These are phyloP conservation scores for Nymphalis polychloros DNA, from an alignment of 2,888 invertebrate genomes.

Conservation along the genomic window DNA sequence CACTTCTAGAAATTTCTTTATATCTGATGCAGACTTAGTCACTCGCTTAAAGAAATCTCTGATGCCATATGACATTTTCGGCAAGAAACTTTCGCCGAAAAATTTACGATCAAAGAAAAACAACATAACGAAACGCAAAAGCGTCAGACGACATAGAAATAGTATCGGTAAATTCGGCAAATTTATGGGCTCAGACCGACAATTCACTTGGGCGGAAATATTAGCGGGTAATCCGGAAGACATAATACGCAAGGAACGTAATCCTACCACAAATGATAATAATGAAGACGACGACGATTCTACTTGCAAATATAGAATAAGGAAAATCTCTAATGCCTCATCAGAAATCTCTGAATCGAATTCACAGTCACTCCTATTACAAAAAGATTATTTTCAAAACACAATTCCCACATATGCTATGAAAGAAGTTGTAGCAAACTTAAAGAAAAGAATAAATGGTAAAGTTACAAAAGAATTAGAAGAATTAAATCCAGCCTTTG, in stretches of 20 bases:
- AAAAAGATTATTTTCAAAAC: conserved; percentile 73
- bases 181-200: conserved; percentile 77
- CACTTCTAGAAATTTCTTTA: conserved; percentile 72
- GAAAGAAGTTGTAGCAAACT: conserved; percentile 84
- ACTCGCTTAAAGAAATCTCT: conserved; percentile 73
- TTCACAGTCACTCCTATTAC: conserved; percentile 62
- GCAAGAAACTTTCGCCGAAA: conserved; percentile 82
- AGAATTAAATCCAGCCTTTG: conserved; percentile 49
- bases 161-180: conserved; percentile 78
- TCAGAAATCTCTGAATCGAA: conserved; percentile 63
- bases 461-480: conserved; percentile 58
- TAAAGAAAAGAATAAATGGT: conserved; percentile 77
- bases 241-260: conserved; percentile 80
- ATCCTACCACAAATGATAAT: conserved; percentile 45
- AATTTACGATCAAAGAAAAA: conserved; percentile 84
- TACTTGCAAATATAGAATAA: conserved; percentile 71
- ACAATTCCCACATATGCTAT: conserved; percentile 87
- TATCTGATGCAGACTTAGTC: conserved; percentile 74
- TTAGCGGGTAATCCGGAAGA: conserved; percentile 84
- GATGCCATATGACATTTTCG: conserved; percentile 76
- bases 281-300: conserved; percentile 63
- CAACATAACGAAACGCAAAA: conserved; percentile 68
- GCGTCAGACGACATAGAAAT: conserved; percentile 68
- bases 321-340: conserved; percentile 69
- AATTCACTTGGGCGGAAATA: conserved; percentile 86